These are phyloP conservation scores for Oophaga pumilio DNA, from an alignment of 2,113 vertebrate species.

Conservation along the genomic window DNA sequence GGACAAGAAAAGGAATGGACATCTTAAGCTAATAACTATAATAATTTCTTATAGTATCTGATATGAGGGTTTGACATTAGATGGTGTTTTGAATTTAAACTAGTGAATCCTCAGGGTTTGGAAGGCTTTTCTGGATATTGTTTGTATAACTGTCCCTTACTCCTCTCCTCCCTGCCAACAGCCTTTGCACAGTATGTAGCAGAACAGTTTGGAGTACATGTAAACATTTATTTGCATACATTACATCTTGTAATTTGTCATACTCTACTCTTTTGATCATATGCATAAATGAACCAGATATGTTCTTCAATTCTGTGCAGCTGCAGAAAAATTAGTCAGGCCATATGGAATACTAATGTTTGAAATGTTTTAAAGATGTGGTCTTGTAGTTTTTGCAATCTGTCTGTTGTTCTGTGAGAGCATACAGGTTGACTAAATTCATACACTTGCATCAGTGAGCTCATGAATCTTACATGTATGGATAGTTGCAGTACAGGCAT, in stretches of 20 bases:
- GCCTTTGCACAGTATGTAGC: neutral
- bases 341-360: neutral
- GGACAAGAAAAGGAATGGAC: too few species aligned
- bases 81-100: neutral
- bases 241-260: slow-evolving; percentile 15
- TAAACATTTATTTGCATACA: slow-evolving; percentile 8
- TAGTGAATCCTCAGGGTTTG: neutral
- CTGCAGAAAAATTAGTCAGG: neutral
- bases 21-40: too few species aligned
- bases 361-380: neutral
- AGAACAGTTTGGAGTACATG: neutral
- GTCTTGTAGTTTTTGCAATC: neutral
- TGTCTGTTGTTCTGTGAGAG: neutral
- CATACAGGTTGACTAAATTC: neutral
- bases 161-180: neutral
- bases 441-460: neutral
- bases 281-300: neutral
- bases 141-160: neutral
- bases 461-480: neutral
- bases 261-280: neutral
- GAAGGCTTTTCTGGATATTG: neutral
- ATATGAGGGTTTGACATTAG: too few species aligned
- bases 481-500: too few species aligned
- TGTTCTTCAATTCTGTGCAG: neutral
- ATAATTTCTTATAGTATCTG: too few species aligned